phyloP scores from a whole-genome alignment of 1,140 invertebrate species.

The Ectropis grisescens region DNA sequence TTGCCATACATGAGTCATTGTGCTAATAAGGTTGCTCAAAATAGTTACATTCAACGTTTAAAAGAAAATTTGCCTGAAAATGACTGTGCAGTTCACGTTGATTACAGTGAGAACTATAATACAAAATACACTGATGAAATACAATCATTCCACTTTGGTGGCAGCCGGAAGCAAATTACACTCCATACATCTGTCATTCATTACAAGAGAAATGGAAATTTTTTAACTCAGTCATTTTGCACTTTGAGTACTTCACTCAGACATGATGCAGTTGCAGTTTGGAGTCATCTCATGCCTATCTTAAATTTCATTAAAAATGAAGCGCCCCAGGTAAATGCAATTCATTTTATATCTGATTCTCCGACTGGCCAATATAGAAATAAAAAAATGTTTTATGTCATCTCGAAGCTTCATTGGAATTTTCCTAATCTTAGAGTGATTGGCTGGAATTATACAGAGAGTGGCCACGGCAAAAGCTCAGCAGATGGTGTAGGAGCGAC shows the following conservation, averaged over 20 bases:
- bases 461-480: slow-evolving; percentile 12
- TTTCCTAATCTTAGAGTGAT: slow-evolving; percentile 1
- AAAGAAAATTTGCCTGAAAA: slow-evolving; percentile 20
- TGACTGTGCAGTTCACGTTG: slow-evolving; percentile 20
- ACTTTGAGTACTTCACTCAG: slow-evolving; percentile 7
- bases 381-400: slow-evolving; percentile 9
- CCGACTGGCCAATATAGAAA: slow-evolving; percentile 14
- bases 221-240: slow-evolving; percentile 1
- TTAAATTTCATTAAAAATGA: slow-evolving; percentile 5
- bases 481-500: slow-evolving; percentile 9
- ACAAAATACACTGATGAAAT: slow-evolving; percentile 31
- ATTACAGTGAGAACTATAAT: slow-evolving; percentile 32
- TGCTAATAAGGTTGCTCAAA: slow-evolving; percentile 20
- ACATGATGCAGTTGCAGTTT: slow-evolving; percentile 12
- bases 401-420: not conserved
- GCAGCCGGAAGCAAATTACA: slow-evolving; percentile 25
- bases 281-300: slow-evolving; percentile 9
- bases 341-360: slow-evolving; percentile 13
- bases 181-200: slow-evolving; percentile 34
- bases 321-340: not conserved
- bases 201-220: slow-evolving; percentile 9
- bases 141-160: slow-evolving; percentile 39
- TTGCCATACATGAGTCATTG: not conserved
- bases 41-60: slow-evolving; percentile 15
- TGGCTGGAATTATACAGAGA: slow-evolving; percentile 9